A percentile compares a stretch with the other conserved stretches of the same genome.
Conservation (phyloP, 2,888 invertebrate genomes). For the Falcaria lacertinaria region DNA sequence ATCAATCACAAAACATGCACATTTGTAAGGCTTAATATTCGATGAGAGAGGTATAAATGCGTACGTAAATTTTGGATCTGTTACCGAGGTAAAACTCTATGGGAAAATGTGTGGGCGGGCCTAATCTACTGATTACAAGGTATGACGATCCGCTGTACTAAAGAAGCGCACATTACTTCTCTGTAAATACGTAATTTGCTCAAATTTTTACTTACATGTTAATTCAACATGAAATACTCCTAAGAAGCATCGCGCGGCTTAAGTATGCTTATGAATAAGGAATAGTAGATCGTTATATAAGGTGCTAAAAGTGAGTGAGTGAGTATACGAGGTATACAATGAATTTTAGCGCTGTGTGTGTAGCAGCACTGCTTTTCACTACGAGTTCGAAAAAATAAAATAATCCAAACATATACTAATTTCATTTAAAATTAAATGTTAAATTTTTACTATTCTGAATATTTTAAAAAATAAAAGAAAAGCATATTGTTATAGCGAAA, state of each 20-base stretch:
- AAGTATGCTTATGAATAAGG: too few species aligned
- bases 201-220: constrained; percentile 57
- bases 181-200: constrained; percentile 65
- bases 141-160: constrained; percentile 54
- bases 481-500: too few species aligned
- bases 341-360: too few species aligned
- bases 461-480: too few species aligned
- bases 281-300: too few species aligned
- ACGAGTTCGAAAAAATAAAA: too few species aligned
- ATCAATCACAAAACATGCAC: background rate
- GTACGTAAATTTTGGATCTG: background rate
- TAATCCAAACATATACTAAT: too few species aligned
- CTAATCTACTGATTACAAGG: constrained; percentile 67
- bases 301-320: too few species aligned
- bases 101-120: constrained; percentile 55
- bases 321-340: too few species aligned
- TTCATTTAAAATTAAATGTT: too few species aligned
- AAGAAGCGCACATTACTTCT: constrained; percentile 52
- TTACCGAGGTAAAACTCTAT: constrained; percentile 29
- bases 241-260: background rate
- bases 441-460: too few species aligned
- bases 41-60: background rate
- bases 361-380: too few species aligned
- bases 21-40: background rate
- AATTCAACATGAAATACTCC: constrained; percentile 51